Evolutionary conservation across 2,113 vertebrate genomes (phyloP), one percentile per base, ranked within the genome.

Genomic region (Sinocyclocheilus anophthalmus): DNA sequence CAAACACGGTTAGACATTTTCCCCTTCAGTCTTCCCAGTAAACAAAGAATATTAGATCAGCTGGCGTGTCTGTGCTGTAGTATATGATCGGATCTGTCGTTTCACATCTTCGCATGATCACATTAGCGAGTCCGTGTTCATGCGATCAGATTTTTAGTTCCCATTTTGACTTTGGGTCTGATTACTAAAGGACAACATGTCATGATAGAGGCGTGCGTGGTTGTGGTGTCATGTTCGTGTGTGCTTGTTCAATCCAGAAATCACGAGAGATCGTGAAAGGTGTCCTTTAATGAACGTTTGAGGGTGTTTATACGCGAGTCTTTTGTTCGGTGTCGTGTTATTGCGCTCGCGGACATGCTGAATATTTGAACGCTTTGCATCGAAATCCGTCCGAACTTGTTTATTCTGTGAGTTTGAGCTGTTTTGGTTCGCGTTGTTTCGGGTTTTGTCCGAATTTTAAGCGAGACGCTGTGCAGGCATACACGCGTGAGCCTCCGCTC

Each of bases 161-260:
- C 90, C 91, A 84, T 92, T 92, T 92, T 92, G 93, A 94, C 94
- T 94, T 94, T 93, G 91, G 90, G 93, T 92, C 93, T 92, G 92
- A 93, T 94, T 91, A 33, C 84, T 91, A 91, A 93, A 92, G 92
- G 84, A 81, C 79, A 81, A 86, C 83, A 57, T 84, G 53, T 61
- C 73, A 76, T 10, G 65, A 72, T 42, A 42, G 72, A 77, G 39
- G 33, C 20, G 18, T n/a, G 88, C 88, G 86, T 63, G 85, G 82
- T 86, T 55, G 33, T 9, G 6, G 77, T 70, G 81, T 65, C 80
- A 30, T 42, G 53, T 85, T 85, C 5, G 67, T 5, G n/a, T 81
- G 79, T 67, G 22, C 59, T 48, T 10, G 37, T n/a, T 45, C 4
- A 26, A 20, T 65, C 61, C 39, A 30, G 12, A 20, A 65, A 67